Conservation (phyloP, 2,797 vertebrate species). For the Rhinophrynus dorsalis region DNA sequence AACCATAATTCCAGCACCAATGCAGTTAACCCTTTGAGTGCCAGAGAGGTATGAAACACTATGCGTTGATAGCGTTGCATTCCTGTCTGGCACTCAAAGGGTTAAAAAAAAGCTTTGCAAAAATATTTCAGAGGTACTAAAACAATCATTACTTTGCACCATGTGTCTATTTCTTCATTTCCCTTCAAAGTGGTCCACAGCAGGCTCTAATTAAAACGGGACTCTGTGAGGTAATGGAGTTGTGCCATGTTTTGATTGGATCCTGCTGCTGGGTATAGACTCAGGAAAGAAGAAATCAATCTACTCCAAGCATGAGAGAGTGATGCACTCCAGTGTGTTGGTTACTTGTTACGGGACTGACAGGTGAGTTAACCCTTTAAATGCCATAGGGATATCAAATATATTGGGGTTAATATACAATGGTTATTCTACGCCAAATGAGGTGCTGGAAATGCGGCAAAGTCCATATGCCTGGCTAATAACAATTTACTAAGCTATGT, state of each 20-base stretch:
- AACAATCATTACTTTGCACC: constrained; percentile 43
- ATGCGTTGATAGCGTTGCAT: too few relatives aligned
- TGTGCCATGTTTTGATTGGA: constrained; percentile 46
- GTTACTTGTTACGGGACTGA: not conserved
- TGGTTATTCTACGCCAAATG: too few relatives aligned
- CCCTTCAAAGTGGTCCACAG: constrained; percentile 48
- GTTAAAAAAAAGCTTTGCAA: constrained; percentile 27
- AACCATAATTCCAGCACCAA: not conserved
- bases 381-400: too few relatives aligned
- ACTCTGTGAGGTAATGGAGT: constrained; percentile 47
- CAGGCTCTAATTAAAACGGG: constrained; percentile 43
- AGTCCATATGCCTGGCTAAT: too few relatives aligned
- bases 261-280: constrained; percentile 45
- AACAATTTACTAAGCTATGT: too few relatives aligned
- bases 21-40: too few relatives aligned
- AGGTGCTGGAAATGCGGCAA: too few relatives aligned
- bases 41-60: too few relatives aligned
- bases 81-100: too few relatives aligned
- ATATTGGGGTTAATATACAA: too few relatives aligned
- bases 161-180: constrained; percentile 46
- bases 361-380: too few relatives aligned
- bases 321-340: not conserved
- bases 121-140: constrained; percentile 32
- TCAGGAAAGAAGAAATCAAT: constrained; percentile 30
- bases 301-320: constrained; percentile 21